phyloP scores from a whole-genome alignment of 2,888 invertebrate genomes.

The Phanerotoma sp. region DNA sequence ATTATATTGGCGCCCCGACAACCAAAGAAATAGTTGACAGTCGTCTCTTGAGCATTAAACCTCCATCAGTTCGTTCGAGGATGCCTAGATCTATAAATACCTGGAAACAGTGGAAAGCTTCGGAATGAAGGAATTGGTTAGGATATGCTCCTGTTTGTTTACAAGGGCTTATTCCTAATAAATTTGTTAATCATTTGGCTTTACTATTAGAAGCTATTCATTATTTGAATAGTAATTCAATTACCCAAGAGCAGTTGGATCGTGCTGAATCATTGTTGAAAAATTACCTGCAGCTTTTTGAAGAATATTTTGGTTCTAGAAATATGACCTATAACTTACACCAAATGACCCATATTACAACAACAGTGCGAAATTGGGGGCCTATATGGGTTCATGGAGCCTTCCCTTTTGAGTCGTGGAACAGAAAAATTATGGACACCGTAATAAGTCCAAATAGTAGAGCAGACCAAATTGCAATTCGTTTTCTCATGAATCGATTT shows the following conservation, averaged over 20 bases:
- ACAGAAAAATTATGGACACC: slow-evolving; percentile 19
- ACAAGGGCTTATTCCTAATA: background rate
- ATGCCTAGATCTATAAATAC: background rate
- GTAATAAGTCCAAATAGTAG: background rate
- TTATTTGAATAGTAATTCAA: slow-evolving; percentile 7
- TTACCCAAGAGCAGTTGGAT: slow-evolving; percentile 5
- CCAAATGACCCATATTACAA: slow-evolving; percentile 5
- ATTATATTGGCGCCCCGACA: background rate
- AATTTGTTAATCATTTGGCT: background rate
- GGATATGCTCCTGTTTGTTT: slow-evolving; percentile 13
- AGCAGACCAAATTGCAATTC: background rate
- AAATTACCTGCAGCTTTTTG: background rate
- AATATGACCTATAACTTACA: slow-evolving; percentile 23
- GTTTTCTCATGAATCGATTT: background rate
- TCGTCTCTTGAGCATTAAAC: background rate
- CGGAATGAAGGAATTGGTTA: background rate
- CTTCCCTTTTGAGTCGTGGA: slow-evolving; percentile 25
- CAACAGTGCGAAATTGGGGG: slow-evolving; percentile 18
- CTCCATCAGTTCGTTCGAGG: background rate
- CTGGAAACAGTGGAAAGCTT: background rate
- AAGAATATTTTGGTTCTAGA: slow-evolving; percentile 19
- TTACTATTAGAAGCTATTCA: slow-evolving; percentile 1
- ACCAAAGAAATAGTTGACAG: background rate
- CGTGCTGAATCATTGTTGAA: slow-evolving; percentile 1
- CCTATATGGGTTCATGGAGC: slow-evolving; percentile 19